Percentiles rank a stretch among this genome's conserved stretches.
phyloP scores from a whole-genome alignment of 2,797 vertebrate species.

The Scleropages formosus region DNA sequence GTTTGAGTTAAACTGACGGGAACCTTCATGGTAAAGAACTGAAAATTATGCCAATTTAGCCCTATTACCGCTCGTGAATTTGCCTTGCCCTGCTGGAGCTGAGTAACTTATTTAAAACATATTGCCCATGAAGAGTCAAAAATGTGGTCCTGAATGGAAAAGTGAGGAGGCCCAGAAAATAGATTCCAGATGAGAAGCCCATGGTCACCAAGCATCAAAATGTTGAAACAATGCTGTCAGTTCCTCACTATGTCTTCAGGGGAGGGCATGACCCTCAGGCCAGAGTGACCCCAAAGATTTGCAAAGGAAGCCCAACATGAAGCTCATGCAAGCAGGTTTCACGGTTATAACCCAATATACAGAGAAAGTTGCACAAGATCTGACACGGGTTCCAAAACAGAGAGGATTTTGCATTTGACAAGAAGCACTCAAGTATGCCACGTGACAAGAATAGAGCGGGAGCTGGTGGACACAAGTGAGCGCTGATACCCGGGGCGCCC shows the following conservation, averaged over 20 bases:
- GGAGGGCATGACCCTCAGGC: background rate
- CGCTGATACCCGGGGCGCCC: slow-evolving; percentile 17
- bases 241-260: background rate
- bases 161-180: slow-evolving; percentile 19
- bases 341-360: background rate
- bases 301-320: background rate
- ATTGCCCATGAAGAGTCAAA: background rate
- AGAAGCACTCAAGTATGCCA: background rate
- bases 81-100: background rate
- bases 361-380: background rate
- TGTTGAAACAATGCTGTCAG: background rate
- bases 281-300: background rate
- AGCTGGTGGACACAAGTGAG: background rate
- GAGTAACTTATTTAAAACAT: slow-evolving; percentile 16
- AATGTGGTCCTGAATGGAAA: background rate
- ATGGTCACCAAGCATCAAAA: background rate
- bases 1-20: background rate
- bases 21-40: background rate
- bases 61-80: background rate
- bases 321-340: background rate
- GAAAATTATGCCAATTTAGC: background rate
- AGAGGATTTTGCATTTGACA: background rate
- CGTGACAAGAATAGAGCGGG: background rate
- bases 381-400: background rate
- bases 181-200: slow-evolving; percentile 17